phyloP scores from a whole-genome alignment of 2,113 vertebrate genomes.

The Coracopsis vasa region DNA sequence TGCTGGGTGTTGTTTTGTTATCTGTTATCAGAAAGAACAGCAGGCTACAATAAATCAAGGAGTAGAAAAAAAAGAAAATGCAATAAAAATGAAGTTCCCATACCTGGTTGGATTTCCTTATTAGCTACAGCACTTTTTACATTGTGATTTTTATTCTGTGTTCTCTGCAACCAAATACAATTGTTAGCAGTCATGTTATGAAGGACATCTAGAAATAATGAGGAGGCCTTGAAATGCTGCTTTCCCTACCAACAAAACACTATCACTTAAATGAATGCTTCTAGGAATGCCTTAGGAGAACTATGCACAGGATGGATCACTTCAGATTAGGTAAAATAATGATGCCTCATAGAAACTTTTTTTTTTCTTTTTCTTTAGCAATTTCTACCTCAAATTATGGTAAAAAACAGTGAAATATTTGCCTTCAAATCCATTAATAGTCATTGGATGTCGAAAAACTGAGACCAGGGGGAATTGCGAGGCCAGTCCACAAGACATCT shows the following conservation, averaged over 20 bases:
- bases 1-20: neutral
- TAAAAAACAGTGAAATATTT: neutral
- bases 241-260: neutral
- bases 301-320: neutral
- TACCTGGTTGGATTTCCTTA: neutral
- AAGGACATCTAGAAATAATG: conserved; percentile 17
- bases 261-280: conserved; percentile 19
- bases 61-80: neutral
- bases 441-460: neutral
- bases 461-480: neutral
- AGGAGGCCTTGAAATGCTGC: conserved; percentile 1
- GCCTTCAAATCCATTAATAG: neutral
- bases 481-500: neutral
- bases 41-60: neutral
- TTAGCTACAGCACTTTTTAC: neutral
- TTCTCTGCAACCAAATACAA: neutral
- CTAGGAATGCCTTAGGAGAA: neutral
- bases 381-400: neutral
- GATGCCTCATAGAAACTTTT: neutral
- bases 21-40: neutral
- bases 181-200: neutral
- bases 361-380: neutral
- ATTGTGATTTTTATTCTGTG: neutral
- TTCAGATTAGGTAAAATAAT: conserved; percentile 29
- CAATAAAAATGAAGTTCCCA: neutral